phyloP scores from a whole-genome alignment of 2,888 invertebrate genomes.

The Erpobdella octoculata region DNA sequence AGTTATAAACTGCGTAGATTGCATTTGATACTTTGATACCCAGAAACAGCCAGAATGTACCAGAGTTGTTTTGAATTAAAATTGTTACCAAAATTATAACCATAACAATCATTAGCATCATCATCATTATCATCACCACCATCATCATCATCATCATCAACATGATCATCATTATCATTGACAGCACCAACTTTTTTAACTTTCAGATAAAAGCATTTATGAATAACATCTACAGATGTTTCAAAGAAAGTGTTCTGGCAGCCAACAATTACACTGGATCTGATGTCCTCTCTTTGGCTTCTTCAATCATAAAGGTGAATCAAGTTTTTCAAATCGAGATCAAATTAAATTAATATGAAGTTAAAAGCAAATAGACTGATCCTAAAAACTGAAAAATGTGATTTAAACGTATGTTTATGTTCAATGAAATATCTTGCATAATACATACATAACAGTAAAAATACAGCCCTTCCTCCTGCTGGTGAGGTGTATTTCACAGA shows the following conservation, averaged over 20 bases:
- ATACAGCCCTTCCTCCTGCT: neutral
- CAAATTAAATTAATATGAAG: no score
- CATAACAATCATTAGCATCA: neutral
- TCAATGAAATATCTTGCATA: no score
- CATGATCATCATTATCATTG: neutral
- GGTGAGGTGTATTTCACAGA: neutral
- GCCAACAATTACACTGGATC: neutral
- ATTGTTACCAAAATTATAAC: neutral
- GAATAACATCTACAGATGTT: constrained; percentile 7
- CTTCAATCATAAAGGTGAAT: neutral
- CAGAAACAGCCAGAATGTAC: no score
- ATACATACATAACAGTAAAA: no score
- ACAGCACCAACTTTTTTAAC: no score
- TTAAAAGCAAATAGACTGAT: no score
- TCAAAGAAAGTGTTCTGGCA: neutral
- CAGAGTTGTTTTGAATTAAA: no score
- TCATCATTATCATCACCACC: neutral
- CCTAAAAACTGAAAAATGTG: no score
- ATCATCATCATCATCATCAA: neutral
- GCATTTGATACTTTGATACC: neutral
- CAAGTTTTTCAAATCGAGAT: no score
- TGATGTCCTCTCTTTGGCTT: neutral
- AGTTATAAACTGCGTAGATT: neutral
- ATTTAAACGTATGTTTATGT: no score
- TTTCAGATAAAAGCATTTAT: neutral